Evolutionary conservation across 2,888 invertebrate genomes (phyloP).

Genomic region (Neelides folsomi): DNA sequence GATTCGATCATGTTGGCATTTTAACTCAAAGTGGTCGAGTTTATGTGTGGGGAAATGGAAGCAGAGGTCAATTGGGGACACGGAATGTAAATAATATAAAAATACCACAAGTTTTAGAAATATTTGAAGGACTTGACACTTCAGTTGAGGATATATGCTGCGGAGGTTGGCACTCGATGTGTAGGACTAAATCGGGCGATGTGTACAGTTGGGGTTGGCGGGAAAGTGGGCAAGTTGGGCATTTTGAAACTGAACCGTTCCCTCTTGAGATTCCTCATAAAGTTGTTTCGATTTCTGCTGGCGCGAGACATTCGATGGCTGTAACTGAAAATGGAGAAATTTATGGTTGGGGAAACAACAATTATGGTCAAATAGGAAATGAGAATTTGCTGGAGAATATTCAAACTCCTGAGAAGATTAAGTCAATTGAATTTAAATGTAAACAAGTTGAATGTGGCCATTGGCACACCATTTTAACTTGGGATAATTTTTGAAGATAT

Average conservation of each 20-base stretch:
- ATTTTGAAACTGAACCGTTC: conserved; percentile 36
- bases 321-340: conserved; percentile 21
- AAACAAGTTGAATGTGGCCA: no score
- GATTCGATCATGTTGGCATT: conserved; percentile 23
- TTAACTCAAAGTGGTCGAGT: conserved; percentile 30
- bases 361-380: no score
- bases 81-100: conserved; percentile 9
- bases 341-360: conserved; percentile 19
- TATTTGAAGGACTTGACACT: conserved; percentile 30
- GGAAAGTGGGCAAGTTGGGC: conserved; percentile 56
- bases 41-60: conserved; percentile 25
- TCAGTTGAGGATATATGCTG: conserved; percentile 20
- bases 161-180: conserved; percentile 40
- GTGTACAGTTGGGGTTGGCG: conserved; percentile 71
- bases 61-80: conserved; percentile 23
- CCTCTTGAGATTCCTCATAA: conserved; percentile 19
- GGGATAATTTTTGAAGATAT: no score
- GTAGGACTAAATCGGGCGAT: conserved; percentile 52
- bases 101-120: conserved; percentile 21
- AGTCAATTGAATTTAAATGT: no score
- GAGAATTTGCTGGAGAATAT: no score
- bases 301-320: conserved; percentile 27
- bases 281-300: conserved; percentile 18
- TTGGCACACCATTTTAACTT: no score
- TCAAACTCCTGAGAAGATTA: no score